Percentiles rank a stretch among this genome's conserved stretches.
phyloP scores from a whole-genome alignment of 2,888 invertebrate species.

The Cerastis leucographa region DNA sequence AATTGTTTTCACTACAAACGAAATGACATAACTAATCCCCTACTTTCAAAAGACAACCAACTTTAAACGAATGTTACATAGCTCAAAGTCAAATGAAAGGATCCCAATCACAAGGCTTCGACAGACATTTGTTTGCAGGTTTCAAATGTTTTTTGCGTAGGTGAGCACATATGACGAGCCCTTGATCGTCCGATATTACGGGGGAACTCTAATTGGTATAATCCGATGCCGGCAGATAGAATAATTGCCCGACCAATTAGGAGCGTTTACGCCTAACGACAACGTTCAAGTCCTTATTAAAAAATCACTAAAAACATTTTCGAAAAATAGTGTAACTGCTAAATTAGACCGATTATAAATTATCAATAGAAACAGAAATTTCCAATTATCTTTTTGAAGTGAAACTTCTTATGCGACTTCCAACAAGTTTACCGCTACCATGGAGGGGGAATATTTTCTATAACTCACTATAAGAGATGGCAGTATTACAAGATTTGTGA shows the following conservation, averaged over 20 bases:
- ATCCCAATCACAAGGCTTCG: constrained; percentile 5
- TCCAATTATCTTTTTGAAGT: too few species aligned
- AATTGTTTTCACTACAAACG: constrained; percentile 19
- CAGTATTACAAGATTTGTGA: too few species aligned
- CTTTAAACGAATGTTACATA: background rate
- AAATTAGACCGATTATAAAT: too few species aligned
- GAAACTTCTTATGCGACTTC: too few species aligned
- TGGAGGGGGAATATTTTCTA: too few species aligned
- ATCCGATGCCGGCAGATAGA: constrained; percentile 39
- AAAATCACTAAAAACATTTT: too few species aligned
- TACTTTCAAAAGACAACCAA: background rate
- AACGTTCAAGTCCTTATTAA: too few species aligned
- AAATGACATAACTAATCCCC: background rate
- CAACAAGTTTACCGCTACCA: too few species aligned
- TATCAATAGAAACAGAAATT: too few species aligned
- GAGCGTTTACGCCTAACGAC: too few species aligned
- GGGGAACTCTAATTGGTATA: constrained; percentile 53
- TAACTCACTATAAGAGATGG: too few species aligned
- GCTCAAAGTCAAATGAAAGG: background rate
- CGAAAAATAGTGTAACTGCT: too few species aligned
- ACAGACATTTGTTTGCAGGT: constrained; percentile 27
- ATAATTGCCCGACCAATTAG: constrained; percentile 53
- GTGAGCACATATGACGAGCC: constrained; percentile 12
- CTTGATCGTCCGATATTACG: constrained; percentile 29
- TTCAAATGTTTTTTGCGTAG: constrained; percentile 39